Evolutionary conservation across 2,113 vertebrate genomes (phyloP).

Genomic region (Pardalotus punctatus): DNA sequence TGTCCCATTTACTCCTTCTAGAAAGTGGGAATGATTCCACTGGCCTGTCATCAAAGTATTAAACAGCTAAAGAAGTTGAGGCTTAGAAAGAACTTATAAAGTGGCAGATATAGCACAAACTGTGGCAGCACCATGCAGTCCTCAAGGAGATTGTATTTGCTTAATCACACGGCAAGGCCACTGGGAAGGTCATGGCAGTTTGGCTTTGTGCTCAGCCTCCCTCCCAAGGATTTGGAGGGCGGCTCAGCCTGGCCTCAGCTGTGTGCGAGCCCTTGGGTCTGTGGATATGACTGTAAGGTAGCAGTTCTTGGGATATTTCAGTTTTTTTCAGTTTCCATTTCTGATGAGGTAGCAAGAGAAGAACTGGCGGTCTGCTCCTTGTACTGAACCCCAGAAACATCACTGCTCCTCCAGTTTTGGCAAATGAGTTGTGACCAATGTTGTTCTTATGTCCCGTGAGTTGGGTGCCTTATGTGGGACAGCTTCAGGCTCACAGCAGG

Average conservation of each 20-base stretch:
- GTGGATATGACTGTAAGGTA: neutral
- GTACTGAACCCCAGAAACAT: neutral
- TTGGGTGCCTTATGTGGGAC: neutral
- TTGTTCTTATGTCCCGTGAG: neutral
- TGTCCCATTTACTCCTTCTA: neutral
- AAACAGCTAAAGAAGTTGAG: neutral
- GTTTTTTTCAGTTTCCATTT: neutral
- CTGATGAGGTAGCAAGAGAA: neutral
- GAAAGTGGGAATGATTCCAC: neutral
- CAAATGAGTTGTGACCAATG: fast-evolving
- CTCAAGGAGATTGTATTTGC: neutral
- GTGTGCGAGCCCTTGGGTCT: neutral
- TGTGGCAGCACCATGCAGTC: neutral
- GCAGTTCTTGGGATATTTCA: neutral
- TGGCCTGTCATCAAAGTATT: neutral
- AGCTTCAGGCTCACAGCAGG: neutral
- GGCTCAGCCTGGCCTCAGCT: neutral
- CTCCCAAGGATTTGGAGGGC: neutral
- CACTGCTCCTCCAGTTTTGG: neutral
- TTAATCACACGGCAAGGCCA: neutral
- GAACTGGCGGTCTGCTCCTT: neutral
- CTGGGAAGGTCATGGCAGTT: neutral
- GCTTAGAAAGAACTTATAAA: neutral
- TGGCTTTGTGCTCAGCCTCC: neutral
- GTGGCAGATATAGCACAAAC: neutral